Evolutionary conservation across 2,797 vertebrate genomes (phyloP), one percentile per base, ranked within the genome.

Genomic region (Sebastes jordani): DNA sequence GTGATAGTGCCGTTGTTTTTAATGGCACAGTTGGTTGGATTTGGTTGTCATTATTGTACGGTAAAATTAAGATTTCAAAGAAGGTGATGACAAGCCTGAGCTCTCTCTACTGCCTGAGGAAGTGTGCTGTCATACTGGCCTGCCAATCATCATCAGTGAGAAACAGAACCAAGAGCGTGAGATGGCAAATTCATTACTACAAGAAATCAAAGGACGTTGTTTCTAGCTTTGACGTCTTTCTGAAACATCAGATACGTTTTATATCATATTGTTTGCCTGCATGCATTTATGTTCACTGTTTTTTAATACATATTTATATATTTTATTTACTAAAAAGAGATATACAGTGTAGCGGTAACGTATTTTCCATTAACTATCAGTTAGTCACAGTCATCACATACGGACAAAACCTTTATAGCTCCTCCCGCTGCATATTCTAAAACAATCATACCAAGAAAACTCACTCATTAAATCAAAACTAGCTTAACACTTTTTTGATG

Each of bases 31-130:
- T 2, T 71, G 38, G 54, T 71, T 72, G 46, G 49, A 34, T 71
- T 77, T 30, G 20, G 34, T 22, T 46, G 5, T 61, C 14, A 56
- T 83, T 55, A 63, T 46, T 56, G 11, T 36, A 65, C 25, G 27
- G 52, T 71, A 9, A 59, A 25, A 71, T 70, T 11, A 49, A 25
- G 52, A 59, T 81, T 75, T 65, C 20, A 75, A 13, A 68, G 58
- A 65, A 38, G 20, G 23, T 7, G 59, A 23, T 71, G 65, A 71
- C 58, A 54, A 60, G 62, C 30, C 30, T 66, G 52, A 81, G 22
- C 54, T 29, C 16, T 64, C 32, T 46, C 18, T 78, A 13, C 20
- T 36, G 38, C 68, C 59, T n/a, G 32, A 69, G 59, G 42, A 58
- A 23, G 20, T 60, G n/a, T 54, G 22, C n/a, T 36, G 66, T 74